Base-by-base conservation (phyloP, 2,113 vertebrate species). In the Notechis scutatus region DNA sequence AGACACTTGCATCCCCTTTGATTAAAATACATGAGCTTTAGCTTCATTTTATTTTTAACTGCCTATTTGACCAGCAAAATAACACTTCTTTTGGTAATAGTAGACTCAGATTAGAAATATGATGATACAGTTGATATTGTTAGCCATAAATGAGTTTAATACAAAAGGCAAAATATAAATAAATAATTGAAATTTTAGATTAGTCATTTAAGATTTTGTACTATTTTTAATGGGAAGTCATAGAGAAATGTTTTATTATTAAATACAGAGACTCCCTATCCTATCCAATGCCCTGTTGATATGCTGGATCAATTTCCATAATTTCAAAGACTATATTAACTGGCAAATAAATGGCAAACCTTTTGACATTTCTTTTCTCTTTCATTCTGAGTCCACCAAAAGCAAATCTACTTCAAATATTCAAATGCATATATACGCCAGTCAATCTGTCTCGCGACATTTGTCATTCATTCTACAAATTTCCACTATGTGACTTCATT, bases 401-500 rank as follows among this genome's bases (percentile, higher is more conserved):
- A 85, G 45, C 64, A 1, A 47, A 93, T 26, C 11, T 29, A 50
- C 6, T 18, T 29, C 24, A 54, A 50, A 15, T 56, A 1, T 0
- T 91, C n/a, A 88, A 94, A 55, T 85, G 92, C 59, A 18, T 9
- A 4, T 88, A 29, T 91, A 88, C 3, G 55, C 95, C 4, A 10
- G 61, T 89, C 74, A 11, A 18, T 92, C 94, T 24, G 52, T 20
- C 87, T 14, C 7, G 0, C 29, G 23, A 18, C 23, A 85, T 34
- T 34, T 92, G 89, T 34, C 93, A 94, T 93, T 89, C 95, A 81
- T 42, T 23, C 0, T 91, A 91, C 26, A 34, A 52, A 39, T 61
- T 50, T 87, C 81, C 23, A 21, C n/a, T 34, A 55, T 88, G 42
- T 92, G 86, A 54, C 5, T 95, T 94, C 2, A 29, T 55, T 95